Percentiles rank a stretch among this genome's conserved stretches.
Evolutionary conservation across 2,113 vertebrate species (phyloP).

Genomic region (Gorsachius goisagi): DNA sequence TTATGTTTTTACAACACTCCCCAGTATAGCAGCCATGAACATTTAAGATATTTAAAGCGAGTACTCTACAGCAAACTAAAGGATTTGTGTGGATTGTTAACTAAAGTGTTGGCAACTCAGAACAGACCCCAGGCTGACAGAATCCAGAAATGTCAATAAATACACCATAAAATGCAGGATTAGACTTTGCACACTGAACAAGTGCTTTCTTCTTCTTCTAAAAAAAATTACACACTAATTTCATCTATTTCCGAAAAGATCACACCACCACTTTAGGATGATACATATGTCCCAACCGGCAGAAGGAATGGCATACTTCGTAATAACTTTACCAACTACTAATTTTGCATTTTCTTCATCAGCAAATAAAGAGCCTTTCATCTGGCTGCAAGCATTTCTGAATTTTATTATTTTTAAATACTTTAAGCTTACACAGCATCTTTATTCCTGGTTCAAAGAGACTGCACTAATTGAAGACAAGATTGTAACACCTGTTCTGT

Average conservation of each 20-base stretch:
- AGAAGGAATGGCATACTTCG: not conserved
- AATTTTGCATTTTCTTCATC: slow-evolving; percentile 5
- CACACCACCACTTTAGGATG: not conserved
- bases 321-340: not conserved
- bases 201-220: not conserved
- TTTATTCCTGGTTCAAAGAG: slow-evolving; percentile 44
- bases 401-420: slow-evolving; percentile 47
- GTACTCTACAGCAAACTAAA: not conserved
- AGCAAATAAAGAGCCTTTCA: slow-evolving; percentile 45
- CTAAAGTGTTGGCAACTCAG: not conserved
- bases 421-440: slow-evolving; percentile 4
- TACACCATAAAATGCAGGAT: not conserved
- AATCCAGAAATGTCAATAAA: not conserved
- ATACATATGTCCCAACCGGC: not conserved
- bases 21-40: not conserved
- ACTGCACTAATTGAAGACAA: slow-evolving; percentile 22
- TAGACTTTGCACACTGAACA: not conserved
- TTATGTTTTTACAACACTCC: not conserved
- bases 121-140: not conserved
- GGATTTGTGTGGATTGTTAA: not conserved
- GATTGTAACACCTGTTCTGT: not conserved
- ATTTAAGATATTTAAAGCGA: not conserved
- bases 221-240: not conserved
- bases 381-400: slow-evolving; percentile 12
- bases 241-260: not conserved